Conservation (phyloP, 2,797 vertebrate genomes). For the Ctenosaura bakeri region DNA sequence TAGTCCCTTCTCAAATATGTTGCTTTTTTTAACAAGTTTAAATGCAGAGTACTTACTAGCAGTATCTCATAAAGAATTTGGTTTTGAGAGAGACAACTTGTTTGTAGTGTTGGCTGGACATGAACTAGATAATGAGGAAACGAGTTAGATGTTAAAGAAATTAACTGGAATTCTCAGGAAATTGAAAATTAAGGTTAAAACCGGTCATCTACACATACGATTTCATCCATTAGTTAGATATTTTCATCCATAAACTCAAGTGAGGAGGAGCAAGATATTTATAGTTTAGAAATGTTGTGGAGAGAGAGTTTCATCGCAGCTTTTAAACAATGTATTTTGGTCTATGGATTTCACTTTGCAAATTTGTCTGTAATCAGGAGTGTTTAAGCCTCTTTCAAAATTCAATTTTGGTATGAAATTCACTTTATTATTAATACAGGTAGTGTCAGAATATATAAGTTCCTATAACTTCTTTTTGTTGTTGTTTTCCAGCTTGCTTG, state of each 20-base stretch:
- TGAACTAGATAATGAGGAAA: not conserved
- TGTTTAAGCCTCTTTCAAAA: not conserved
- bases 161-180: not conserved
- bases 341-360: not conserved
- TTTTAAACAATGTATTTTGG: not conserved
- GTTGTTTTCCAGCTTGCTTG: conserved; percentile 79
- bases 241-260: not conserved
- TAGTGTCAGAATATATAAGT: conserved; percentile 12
- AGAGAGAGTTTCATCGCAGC: not conserved
- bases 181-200: not conserved
- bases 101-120: not conserved
- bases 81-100: not conserved
- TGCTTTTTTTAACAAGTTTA: not conserved
- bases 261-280: not conserved
- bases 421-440: not conserved
- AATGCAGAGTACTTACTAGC: not conserved
- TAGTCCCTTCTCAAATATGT: not conserved
- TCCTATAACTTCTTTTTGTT: conserved; percentile 36
- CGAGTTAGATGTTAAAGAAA: not conserved
- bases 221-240: not conserved
- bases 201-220: not conserved
- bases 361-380: not conserved
- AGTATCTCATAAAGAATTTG: not conserved
- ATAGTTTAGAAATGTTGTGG: not conserved
- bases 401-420: conserved; percentile 7